These are phyloP conservation scores for Torymus texanus DNA, from an alignment of 2,888 invertebrate species.

Conservation along the genomic window DNA sequence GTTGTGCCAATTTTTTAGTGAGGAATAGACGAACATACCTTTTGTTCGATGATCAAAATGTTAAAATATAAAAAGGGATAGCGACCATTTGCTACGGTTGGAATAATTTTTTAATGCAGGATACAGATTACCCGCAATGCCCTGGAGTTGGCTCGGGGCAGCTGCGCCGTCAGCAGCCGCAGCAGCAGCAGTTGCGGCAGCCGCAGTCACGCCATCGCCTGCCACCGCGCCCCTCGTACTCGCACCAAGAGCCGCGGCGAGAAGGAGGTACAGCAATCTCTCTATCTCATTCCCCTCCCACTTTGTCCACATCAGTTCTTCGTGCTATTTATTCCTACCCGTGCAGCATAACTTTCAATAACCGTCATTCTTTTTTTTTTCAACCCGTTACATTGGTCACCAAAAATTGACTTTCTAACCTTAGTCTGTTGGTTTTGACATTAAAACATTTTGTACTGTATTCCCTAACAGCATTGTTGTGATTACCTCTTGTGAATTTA, in stretches of 20 bases:
- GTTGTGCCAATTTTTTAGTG: no score
- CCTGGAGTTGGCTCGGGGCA: conserved; percentile 85
- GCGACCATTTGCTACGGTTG: background rate
- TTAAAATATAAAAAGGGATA: background rate
- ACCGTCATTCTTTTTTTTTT: no score
- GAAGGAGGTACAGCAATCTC: conserved; percentile 81
- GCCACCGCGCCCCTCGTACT: conserved; percentile 82
- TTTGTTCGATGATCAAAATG: no score
- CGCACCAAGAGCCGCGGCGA: conserved; percentile 83
- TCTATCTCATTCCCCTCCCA: background rate
- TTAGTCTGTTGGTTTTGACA: no score
- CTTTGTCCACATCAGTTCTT: no score
- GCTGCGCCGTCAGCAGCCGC: conserved; percentile 78
- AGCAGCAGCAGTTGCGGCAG: conserved; percentile 80
- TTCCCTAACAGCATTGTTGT: background rate
- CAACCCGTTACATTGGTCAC: no score
- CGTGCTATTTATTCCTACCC: no score
- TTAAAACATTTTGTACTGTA: background rate
- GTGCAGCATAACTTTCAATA: no score
- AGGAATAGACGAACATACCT: no score
- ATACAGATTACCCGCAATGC: conserved; percentile 85
- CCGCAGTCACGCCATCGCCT: conserved; percentile 78
- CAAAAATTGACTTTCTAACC: no score
- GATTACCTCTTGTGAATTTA: no score
- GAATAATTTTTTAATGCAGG: conserved; percentile 75